These are phyloP conservation scores for Saxidomus purpurata DNA, from an alignment of 1,140 invertebrate genomes.

Conservation along the genomic window DNA sequence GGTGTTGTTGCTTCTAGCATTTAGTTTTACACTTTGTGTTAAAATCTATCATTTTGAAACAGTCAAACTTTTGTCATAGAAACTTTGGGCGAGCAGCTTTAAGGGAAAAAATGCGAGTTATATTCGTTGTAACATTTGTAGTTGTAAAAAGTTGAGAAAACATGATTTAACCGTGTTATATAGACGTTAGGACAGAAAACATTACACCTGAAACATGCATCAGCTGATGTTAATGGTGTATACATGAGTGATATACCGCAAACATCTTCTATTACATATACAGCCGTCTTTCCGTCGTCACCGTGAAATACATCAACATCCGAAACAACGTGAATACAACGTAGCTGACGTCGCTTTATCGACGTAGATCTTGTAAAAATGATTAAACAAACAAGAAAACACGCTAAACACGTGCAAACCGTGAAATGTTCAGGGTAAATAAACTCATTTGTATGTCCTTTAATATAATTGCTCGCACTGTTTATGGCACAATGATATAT, in stretches of 20 bases:
- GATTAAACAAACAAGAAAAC: background rate
- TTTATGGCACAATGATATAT: background rate
- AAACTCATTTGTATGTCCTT: background rate
- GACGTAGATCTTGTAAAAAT: background rate
- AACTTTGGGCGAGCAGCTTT: too few relatives aligned
- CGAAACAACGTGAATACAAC: background rate
- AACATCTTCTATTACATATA: background rate
- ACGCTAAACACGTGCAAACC: background rate
- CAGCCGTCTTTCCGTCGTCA: background rate
- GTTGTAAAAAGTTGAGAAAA: conserved; percentile 11
- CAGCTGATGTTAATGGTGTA: conserved; percentile 1
- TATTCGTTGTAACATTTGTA: too few relatives aligned
- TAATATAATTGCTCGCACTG: background rate
- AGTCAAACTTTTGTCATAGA: too few relatives aligned
- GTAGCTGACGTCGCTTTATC: background rate
- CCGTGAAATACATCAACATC: conserved; percentile 6
- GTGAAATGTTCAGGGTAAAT: conserved; percentile 14
- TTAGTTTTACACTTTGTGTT: too few relatives aligned
- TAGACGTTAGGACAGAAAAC: background rate
- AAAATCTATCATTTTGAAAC: too few relatives aligned
- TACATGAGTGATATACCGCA: background rate
- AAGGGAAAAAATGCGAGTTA: too few relatives aligned
- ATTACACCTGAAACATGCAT: background rate
- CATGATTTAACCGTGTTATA: background rate
- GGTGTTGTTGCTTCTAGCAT: too few relatives aligned